Evolutionary conservation across 2,113 vertebrate genomes (phyloP).

Genomic region (Rousettus leschenaultii): DNA sequence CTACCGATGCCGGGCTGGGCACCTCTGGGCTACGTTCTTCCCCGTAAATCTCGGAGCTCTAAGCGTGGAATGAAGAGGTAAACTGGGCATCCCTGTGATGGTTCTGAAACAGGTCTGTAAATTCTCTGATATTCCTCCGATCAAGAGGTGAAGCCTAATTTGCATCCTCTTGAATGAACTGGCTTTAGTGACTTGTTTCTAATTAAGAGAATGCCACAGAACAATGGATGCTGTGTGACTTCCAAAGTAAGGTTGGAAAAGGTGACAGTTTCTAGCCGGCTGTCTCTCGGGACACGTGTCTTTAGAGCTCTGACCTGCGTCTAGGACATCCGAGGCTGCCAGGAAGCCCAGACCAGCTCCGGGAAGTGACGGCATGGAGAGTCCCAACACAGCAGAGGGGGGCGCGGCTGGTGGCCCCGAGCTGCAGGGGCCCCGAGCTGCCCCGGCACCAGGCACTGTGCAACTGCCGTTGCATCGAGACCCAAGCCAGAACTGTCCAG

Average conservation of each 20-base stretch:
- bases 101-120: neutral
- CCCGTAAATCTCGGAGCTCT: neutral
- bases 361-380: neutral
- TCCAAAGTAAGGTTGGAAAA: neutral
- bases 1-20: neutral
- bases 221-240: neutral
- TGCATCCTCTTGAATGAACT: neutral
- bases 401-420: neutral
- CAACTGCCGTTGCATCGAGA: neutral
- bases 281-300: neutral
- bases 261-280: neutral
- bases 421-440: neutral
- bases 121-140: neutral
- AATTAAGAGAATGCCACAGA: neutral
- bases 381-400: neutral
- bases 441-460: neutral
- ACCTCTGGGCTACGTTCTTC: neutral
- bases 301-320: neutral
- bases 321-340: neutral
- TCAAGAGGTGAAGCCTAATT: neutral
- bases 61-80: neutral
- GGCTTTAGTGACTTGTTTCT: neutral
- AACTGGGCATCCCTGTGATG: neutral
- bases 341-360: neutral
- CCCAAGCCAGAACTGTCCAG: neutral